Evolutionary conservation across 2,888 invertebrate genomes (phyloP).

Genomic region (Drosophila longiperda): DNA sequence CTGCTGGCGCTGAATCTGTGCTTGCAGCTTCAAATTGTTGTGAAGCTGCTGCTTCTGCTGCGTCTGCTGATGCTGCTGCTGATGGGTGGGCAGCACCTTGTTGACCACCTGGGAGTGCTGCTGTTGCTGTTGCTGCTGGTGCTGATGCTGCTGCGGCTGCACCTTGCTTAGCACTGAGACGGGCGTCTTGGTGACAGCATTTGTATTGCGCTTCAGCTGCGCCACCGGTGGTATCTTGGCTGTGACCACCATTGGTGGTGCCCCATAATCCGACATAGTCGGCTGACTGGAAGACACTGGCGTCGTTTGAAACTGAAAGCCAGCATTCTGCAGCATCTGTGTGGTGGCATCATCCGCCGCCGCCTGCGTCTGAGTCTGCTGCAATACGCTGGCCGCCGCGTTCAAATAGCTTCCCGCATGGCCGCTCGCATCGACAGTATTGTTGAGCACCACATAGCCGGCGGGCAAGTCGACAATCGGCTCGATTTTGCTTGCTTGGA

Average conservation of each 20-base stretch:
- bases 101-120: constrained; percentile 5
- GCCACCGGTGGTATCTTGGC: constrained; percentile 74
- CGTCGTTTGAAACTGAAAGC: constrained; percentile 65
- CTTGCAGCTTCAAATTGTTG: constrained; percentile 30
- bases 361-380: constrained; percentile 54
- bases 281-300: constrained; percentile 44
- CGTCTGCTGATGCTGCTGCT: constrained; percentile 1
- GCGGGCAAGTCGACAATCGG: constrained; percentile 91
- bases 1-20: constrained; percentile 46
- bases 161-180: constrained; percentile 73
- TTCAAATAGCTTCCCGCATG: constrained; percentile 56
- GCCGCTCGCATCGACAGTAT: constrained; percentile 84
- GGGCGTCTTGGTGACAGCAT: constrained; percentile 41
- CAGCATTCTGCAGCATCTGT: constrained; percentile 68
- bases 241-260: constrained; percentile 64
- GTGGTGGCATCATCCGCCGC: constrained; percentile 64
- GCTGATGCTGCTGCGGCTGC: constrained; percentile 73
- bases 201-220: constrained; percentile 68
- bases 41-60: constrained; percentile 25
- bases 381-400: constrained; percentile 64
- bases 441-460: constrained; percentile 90
- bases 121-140: constrained; percentile 42
- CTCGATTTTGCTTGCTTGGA: constrained; percentile 93
- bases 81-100: constrained; percentile 7
- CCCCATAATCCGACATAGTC: constrained; percentile 49